Base-by-base conservation (phyloP, 2,113 vertebrate genomes). In the Albula goreensis region DNA sequence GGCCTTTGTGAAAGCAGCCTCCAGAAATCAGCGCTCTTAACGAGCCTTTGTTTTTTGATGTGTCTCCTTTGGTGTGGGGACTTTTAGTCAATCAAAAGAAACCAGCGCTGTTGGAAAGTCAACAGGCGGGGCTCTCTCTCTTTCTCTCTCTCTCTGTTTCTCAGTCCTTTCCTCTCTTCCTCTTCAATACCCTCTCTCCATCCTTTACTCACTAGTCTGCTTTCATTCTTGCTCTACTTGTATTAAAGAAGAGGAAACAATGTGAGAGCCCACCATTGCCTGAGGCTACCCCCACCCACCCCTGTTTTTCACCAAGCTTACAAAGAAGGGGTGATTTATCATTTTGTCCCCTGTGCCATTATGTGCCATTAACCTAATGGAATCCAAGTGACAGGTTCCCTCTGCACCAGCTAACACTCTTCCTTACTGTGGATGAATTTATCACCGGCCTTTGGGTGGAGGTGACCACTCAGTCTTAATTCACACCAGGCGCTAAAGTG, bases 361-460 rank as follows among this genome's bases (percentile, higher is more conserved):
- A 87, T 87, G 89, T 87, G 84, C 90, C 90, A 93, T 95, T 93
- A 93, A 90, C 92, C 91, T 94, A 95, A 93, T 94, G 91, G 90
- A 94, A 87, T 90, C 80, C 86, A 91, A 93, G 93, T 91, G 92
- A 91, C 87, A 63, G 88, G 51, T 83, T 77, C 89, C 86, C 80
- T 93, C 90, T 90, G 91, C 83, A 89, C 82, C 48, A 31, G 77
- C 85, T 13, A 87, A 89, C 88, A 77, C 86, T 88, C 63, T 90
- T 85, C 91, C 85, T 86, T 87, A 57, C 84, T 88, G 57, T 74
- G 49, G 86, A 78, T 85, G 90, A 89, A 94, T 94, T 92, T 92
- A 93, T 95, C 88, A 92, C 89, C 51, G 77, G 86, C 81, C 86
- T 79, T 85, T 87, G 85, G 88, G 85, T 85, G 85, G 86, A 89